Base-by-base conservation (phyloP, 1,140 invertebrate species). In the Latrodectus geometricus region DNA sequence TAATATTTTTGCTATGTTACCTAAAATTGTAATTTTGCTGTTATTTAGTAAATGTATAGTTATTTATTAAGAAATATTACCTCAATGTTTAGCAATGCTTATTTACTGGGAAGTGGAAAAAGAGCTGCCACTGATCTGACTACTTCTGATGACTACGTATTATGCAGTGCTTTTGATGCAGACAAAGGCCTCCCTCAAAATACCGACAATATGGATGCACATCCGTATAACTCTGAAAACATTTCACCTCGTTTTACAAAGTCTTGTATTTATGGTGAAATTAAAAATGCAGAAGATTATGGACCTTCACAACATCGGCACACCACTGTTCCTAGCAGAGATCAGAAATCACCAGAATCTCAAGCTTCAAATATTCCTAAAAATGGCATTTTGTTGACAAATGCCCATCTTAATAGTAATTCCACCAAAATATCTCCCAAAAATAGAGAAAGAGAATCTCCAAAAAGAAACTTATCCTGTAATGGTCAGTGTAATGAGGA, bases 1-100 rank as follows among this genome's bases (percentile, higher is more conserved):
- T 35, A 35, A 35, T 35, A 35, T 35, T 35, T 35, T 35, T 35
- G n/a, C 35, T 35, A 35, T 35, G 35, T 35, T 5, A 35, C 5
- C 35, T 5, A 35, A 35, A 35, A 1, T 35, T 35, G 35, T 35
- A 35, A 35, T 35, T 35, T 35, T 35, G 5, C 35, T 35, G 35
- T 35, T 35, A 35, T 35, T 35, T 35, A 35, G 35, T 5, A 35
- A 35, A 35, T 35, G 1, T 5, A 35, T 35, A 3, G 2, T 35
- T 35, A 35, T 35, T 35, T 35, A 35, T 35, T 35, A 35, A 7
- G n/a, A 70, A 15, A n/a, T 9, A 70, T 70, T 74, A 4, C n/a
- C 72, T 72, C n/a, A 49, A 9, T n/a, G 61, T 79, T 21, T 50
- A 86, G 87, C 69, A 95, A 95, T 88, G 93, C 94, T 68, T 95